A percentile compares a stretch with the other conserved stretches of the same genome.
phyloP scores from a whole-genome alignment of 53 echinoderm and acorn worm genomes.

The Temnopleurus reevesii region DNA sequence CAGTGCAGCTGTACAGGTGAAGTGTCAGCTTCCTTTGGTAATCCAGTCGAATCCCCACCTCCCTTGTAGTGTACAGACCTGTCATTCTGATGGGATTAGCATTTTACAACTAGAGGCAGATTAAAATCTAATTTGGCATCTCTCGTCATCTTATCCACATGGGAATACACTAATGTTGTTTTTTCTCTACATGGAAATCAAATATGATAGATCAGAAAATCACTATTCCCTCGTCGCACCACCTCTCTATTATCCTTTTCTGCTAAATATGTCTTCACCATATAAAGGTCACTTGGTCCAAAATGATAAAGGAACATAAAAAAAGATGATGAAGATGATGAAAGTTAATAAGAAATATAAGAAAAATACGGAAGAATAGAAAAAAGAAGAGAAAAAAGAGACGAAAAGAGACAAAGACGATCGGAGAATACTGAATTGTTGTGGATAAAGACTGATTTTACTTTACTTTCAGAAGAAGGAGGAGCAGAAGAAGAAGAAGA shows the following conservation, averaged over 20 bases:
- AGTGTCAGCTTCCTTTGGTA: background rate
- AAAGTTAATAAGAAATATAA: too few relatives aligned
- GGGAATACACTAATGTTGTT: background rate
- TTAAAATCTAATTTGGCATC: background rate
- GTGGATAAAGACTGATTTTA: too few relatives aligned
- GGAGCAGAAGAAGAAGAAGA: too few relatives aligned
- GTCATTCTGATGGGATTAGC: constrained; percentile 1
- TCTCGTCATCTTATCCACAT: background rate
- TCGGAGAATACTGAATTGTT: too few relatives aligned
- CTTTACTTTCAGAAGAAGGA: too few relatives aligned
- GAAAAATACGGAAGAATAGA: too few relatives aligned
- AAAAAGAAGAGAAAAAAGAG: too few relatives aligned
- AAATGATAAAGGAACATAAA: too few relatives aligned
- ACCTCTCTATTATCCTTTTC: background rate
- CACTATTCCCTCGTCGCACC: background rate
- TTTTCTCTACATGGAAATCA: too few relatives aligned
- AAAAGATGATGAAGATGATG: background rate
- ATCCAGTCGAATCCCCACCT: background rate
- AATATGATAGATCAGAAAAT: background rate
- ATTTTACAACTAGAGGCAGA: background rate
- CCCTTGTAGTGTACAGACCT: background rate
- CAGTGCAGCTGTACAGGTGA: constrained; percentile 6
- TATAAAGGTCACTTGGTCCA: too few relatives aligned
- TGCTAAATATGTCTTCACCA: too few relatives aligned
- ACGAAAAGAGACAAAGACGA: too few relatives aligned